phyloP scores from a whole-genome alignment of 2,888 invertebrate species.

The Chloroclysta siterata region DNA sequence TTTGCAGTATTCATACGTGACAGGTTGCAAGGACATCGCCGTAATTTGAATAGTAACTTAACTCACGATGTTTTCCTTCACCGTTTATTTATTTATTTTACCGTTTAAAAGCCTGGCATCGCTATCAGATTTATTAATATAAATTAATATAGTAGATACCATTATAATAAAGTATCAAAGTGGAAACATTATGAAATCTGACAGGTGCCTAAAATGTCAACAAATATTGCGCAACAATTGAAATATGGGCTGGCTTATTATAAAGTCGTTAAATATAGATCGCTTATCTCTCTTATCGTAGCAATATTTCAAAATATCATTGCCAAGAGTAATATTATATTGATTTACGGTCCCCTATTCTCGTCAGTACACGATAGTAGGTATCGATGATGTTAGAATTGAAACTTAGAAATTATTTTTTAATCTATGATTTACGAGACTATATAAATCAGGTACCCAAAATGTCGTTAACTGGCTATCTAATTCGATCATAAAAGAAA shows the following conservation, averaged over 20 bases:
- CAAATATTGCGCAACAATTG: slow-evolving; percentile 32
- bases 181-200: slow-evolving; percentile 20
- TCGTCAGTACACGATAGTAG: slow-evolving; percentile 4
- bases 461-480: not conserved
- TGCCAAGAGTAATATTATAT: slow-evolving; percentile 52
- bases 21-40: too few species aligned
- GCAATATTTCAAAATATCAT: slow-evolving; percentile 50
- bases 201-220: slow-evolving; percentile 27
- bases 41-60: too few species aligned
- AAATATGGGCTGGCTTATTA: slow-evolving; percentile 23
- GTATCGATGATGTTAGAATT: slow-evolving; percentile 8
- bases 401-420: slow-evolving; percentile 8
- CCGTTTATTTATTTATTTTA: too few species aligned
- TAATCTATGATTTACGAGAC: not conserved
- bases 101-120: too few species aligned
- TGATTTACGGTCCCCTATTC: slow-evolving; percentile 31
- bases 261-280: slow-evolving; percentile 41
- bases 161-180: not conserved
- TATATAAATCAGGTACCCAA: slow-evolving; percentile 6
- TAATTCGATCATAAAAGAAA: not conserved
- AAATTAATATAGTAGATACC: too few species aligned
- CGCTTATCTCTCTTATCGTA: slow-evolving; percentile 46
- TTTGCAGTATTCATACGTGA: too few species aligned
- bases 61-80: too few species aligned
- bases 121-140: not conserved